Conservation (phyloP, 2,113 vertebrate genomes). For the Alosa alosa region DNA sequence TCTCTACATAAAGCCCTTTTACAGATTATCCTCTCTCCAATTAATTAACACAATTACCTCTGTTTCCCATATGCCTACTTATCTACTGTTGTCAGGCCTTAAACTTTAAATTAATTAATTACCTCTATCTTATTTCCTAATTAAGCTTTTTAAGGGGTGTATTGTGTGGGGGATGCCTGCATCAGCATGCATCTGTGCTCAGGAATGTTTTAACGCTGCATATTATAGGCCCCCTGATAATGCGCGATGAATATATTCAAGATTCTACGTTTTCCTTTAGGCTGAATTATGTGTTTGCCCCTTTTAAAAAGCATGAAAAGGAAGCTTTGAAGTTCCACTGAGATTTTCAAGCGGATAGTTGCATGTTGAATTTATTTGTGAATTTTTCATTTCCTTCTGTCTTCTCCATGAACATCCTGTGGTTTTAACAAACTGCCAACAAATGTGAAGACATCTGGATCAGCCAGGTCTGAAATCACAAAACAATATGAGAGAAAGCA, state of each 20-base stretch:
- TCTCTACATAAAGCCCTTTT: slow-evolving; percentile 39
- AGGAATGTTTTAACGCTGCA: background rate
- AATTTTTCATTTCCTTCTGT: background rate
- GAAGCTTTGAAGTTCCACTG: background rate
- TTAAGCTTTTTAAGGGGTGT: slow-evolving; percentile 48
- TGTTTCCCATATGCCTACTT: slow-evolving; percentile 58
- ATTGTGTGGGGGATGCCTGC: slow-evolving; percentile 38
- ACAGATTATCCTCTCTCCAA: slow-evolving; percentile 58
- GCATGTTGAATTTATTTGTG: slow-evolving; percentile 7
- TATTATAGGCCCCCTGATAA: background rate
- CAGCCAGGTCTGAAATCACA: slow-evolving; percentile 2
- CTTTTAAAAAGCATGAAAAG: background rate
- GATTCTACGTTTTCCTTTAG: slow-evolving; percentile 8
- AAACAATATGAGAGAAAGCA: background rate
- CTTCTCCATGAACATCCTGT: background rate
- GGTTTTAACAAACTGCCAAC: background rate
- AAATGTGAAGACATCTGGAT: background rate
- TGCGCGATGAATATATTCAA: slow-evolving; percentile 22
- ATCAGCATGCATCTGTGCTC: slow-evolving; percentile 49
- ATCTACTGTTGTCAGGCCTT: slow-evolving; percentile 66
- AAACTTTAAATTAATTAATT: slow-evolving; percentile 67
- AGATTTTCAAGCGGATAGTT: background rate
- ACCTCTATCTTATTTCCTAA: slow-evolving; percentile 59
- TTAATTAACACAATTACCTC: slow-evolving; percentile 68
- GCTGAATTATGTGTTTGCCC: background rate